Base-by-base conservation (phyloP, 2,113 vertebrate genomes). In the Bujurquina vittata region DNA sequence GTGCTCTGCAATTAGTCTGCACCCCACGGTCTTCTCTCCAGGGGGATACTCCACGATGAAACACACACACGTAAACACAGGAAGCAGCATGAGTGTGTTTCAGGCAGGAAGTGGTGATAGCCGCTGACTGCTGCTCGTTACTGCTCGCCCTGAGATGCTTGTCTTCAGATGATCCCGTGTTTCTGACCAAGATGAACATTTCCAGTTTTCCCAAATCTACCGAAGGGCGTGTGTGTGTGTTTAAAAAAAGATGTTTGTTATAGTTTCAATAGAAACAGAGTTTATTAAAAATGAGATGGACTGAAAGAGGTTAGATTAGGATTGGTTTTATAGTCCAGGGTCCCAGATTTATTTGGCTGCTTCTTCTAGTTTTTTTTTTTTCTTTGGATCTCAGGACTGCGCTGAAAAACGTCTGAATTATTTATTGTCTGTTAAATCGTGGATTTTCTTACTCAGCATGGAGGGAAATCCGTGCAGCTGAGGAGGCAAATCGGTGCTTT, bases 51-150 rank as follows among this genome's bases (percentile, higher is more conserved):
- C 23, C 59, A 33, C 35, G 15, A 0, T 31, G 67, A 62, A 54
- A 60, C 22, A 43, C 26, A 77, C 63, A 84, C 58, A 55, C 63
- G 61, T 86, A 91, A 89, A 91, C 91, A 93, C 88, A 91, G 90
- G 89, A 93, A 91, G 80, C 56, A 43, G 81, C 60, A 82, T 75
- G 46, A 84, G 74, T 74, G 49, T 77, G 12, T 84, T 77, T 62
- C 22, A 79, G 84, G 74, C 89, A 91, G 87, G 89, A 93, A 90
- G 87, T 61, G 18, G 65, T 26, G 75, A 88, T 74, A 52, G 49
- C 59, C 60, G n/a, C 61, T 65, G 80, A 77, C 56, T 18, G 10
- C 23, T 37, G 35, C 57, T 83, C 57, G 56, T 82, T 79, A 81
- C 80, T 59, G 10, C 60, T 74, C 81, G 85, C 43, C 69, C 74